Evolutionary conservation across 2,888 invertebrate species (phyloP), one percentile per base, ranked within the genome.

Genomic region (Erynnis tages): DNA sequence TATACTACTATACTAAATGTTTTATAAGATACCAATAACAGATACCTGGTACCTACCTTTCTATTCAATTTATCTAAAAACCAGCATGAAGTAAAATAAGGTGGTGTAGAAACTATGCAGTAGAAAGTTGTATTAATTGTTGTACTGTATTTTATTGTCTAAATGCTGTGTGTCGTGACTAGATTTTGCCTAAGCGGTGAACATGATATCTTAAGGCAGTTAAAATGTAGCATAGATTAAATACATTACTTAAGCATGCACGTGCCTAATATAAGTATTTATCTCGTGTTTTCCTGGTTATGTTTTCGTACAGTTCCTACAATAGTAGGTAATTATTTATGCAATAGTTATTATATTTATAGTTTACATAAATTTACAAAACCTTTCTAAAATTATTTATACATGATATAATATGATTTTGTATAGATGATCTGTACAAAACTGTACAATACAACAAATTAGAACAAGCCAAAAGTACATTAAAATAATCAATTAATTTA

Each of bases 91-190:
- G 10, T 43, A 43, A 43, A 43, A 29, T 43, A 29, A n/a, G 10
- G 10, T 25, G 2, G 14, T 46, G 16, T 46, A 23, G 25, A 35
- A 35, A 46, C 27, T 10, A 34, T 35, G 23, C 17, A 30, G 34
- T 45, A 45, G 45, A 45, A 45, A 45, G 45, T 35, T 23, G 14
- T 45, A 35, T 45, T 45, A 45, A 45, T 45, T 45, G 45, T 35
- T 45, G 25, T 25, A 16, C 13, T 45, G 45, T 14, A 45, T 45
- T 45, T 45, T 45, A 34, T 45, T 47, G 37, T 21, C 17, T 8
- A 17, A 47, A 47, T 30, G 11, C 16, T n/a, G 7, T 37, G 13
- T 30, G 38, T 47, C 47, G 47, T 47, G 47, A 47, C 47, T 38
- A 30, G 27, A 14, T 19, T 19, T 48, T 48, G 47, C 47, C 10